Conservation (phyloP, 53 echinoderm and acorn worm species). For the Stichopus horrens region DNA sequence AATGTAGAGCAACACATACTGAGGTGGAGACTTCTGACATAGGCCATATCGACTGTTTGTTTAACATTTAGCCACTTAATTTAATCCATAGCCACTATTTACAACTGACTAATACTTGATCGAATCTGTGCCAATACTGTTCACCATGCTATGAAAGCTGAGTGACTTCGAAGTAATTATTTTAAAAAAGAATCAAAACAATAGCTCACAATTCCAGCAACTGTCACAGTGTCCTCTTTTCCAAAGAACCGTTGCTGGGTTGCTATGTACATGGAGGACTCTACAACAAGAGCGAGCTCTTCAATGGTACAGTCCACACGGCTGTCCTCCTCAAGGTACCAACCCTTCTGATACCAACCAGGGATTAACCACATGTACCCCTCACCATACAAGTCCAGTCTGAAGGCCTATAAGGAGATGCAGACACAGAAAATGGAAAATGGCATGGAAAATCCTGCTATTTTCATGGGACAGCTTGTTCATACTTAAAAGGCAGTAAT, state of each 20-base stretch:
- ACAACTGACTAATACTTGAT: too few relatives aligned
- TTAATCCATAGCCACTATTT: too few relatives aligned
- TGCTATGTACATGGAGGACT: conserved; percentile 25
- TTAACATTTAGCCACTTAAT: too few relatives aligned
- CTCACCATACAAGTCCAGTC: conserved; percentile 19
- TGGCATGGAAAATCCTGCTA: too few relatives aligned
- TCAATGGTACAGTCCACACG: background rate
- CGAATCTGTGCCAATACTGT: too few relatives aligned
- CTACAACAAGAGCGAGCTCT: background rate
- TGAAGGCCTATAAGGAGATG: conserved; percentile 5
- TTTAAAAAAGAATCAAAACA: background rate
- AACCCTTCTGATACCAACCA: conserved; percentile 11
- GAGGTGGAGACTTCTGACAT: too few relatives aligned
- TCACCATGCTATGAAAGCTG: too few relatives aligned
- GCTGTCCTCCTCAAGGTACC: background rate
- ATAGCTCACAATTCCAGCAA: conserved; percentile 32
- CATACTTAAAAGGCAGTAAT: too few relatives aligned
- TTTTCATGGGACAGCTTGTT: too few relatives aligned
- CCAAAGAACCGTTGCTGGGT: conserved; percentile 12
- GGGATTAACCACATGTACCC: conserved; percentile 32
- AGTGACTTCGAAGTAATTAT: too few relatives aligned
- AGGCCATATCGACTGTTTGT: too few relatives aligned
- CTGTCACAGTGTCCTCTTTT: background rate
- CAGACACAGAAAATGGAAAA: background rate
- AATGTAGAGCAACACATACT: too few relatives aligned